These are phyloP conservation scores for Mizuhopecten yessoensis DNA, from an alignment of 1,140 invertebrate species.

Conservation along the genomic window DNA sequence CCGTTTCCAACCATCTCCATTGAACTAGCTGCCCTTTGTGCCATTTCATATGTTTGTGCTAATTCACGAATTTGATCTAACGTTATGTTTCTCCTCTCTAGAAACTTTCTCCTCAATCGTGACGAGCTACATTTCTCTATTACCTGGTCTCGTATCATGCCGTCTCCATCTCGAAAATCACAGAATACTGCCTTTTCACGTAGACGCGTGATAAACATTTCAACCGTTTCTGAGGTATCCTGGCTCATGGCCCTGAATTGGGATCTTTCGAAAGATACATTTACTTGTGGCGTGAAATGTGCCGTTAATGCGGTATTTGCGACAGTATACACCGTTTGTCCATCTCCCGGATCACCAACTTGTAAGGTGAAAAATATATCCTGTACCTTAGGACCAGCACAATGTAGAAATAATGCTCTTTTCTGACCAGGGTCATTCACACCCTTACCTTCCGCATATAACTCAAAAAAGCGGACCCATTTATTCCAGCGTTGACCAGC, in stretches of 20 bases:
- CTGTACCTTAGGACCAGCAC: constrained; percentile 59
- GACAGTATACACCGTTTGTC: constrained; percentile 49
- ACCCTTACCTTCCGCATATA: constrained; percentile 55
- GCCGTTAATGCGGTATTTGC: constrained; percentile 44
- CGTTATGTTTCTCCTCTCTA: constrained; percentile 54
- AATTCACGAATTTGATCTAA: constrained; percentile 52
- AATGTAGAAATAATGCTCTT: constrained; percentile 62
- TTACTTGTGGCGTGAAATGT: constrained; percentile 59
- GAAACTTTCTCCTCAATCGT: constrained; percentile 56
- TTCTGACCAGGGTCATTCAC: constrained; percentile 52
- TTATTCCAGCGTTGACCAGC: constrained; percentile 48
- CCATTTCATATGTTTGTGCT: constrained; percentile 52
- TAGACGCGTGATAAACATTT: constrained; percentile 59
- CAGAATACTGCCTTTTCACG: constrained; percentile 58
- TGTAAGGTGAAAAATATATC: constrained; percentile 62
- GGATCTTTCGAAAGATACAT: constrained; percentile 52
- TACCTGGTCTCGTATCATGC: constrained; percentile 62
- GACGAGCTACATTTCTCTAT: constrained; percentile 62
- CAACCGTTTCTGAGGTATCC: constrained; percentile 57
- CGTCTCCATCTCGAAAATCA: constrained; percentile 58
- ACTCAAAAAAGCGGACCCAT: constrained; percentile 58
- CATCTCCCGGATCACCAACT: constrained; percentile 41
- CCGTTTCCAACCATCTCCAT: constrained; percentile 49
- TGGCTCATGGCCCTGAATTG: constrained; percentile 52
- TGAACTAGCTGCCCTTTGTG: constrained; percentile 56